Percentiles rank a stretch among this genome's conserved stretches.
Conservation (phyloP, 1,140 invertebrate genomes). For the Drosophila nebulosa region DNA sequence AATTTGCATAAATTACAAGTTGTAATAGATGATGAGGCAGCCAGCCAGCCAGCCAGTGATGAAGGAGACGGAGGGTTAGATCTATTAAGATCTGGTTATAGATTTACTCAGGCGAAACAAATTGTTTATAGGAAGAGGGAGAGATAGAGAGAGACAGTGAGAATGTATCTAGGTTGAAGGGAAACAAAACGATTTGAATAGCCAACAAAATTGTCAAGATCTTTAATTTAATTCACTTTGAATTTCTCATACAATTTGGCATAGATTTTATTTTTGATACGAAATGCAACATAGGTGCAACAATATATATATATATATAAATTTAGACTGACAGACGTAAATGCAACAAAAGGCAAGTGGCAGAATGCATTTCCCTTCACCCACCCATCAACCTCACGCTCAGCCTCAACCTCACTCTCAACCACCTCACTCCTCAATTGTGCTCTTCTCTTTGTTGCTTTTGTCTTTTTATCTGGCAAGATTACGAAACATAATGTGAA, state of each 20-base stretch:
- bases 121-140: not conserved
- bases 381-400: not conserved
- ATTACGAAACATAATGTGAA: conserved; percentile 1
- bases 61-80: not conserved
- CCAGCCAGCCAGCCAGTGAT: not conserved
- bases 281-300: not conserved
- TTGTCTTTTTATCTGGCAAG: not conserved
- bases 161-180: not conserved
- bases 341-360: not conserved
- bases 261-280: conserved; percentile 2
- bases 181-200: not conserved
- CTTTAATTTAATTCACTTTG: not conserved
- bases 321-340: conserved; percentile 5
- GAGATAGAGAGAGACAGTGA: no score
- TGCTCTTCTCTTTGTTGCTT: not conserved
- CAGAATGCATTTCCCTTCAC: not conserved
- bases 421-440: not conserved
- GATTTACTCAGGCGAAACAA: not conserved
- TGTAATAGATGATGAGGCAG: not conserved
- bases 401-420: no score
- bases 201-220: not conserved
- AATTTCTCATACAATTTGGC: conserved; percentile 5
- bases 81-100: conserved; percentile 11
- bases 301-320: not conserved
- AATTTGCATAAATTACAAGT: conserved; percentile 22